Percentiles rank a stretch among this genome's conserved stretches.
Evolutionary conservation across 1,140 invertebrate species (phyloP).

Genomic region (Mizuhopecten yessoensis): DNA sequence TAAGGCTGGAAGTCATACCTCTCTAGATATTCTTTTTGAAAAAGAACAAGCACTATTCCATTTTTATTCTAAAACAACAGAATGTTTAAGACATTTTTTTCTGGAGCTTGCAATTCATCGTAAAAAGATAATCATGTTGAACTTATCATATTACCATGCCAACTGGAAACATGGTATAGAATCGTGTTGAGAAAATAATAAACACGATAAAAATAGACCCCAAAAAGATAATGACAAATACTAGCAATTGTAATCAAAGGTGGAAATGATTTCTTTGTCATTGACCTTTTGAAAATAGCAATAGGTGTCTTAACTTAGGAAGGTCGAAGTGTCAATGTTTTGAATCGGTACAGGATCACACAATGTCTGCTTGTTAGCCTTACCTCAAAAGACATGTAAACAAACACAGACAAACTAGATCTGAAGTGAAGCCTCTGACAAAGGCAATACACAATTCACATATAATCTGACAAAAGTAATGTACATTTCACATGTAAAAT

Average conservation of each 20-base stretch:
- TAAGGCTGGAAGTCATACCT: too few species aligned
- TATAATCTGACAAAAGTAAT: background rate
- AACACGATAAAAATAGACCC: conserved; percentile 18
- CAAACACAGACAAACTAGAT: background rate
- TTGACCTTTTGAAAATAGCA: background rate
- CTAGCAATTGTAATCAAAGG: background rate
- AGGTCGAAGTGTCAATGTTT: background rate
- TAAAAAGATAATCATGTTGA: background rate
- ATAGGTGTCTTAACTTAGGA: background rate
- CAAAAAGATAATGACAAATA: background rate
- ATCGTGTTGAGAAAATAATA: conserved; percentile 6
- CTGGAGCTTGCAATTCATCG: background rate
- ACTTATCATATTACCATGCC: background rate
- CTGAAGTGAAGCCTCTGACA: background rate
- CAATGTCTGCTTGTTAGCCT: background rate
- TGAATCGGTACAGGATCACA: background rate
- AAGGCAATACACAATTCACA: background rate
- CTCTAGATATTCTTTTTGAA: background rate
- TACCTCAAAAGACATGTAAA: too few species aligned
- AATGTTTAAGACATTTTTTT: background rate
- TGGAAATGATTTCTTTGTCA: conserved; percentile 13
- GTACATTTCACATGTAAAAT: background rate
- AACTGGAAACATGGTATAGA: background rate
- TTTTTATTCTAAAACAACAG: background rate
- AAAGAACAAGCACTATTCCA: background rate